Evolutionary conservation across 2,888 invertebrate species (phyloP), one percentile per base, ranked within the genome.

Genomic region (Lepetodrilus schrolli): DNA sequence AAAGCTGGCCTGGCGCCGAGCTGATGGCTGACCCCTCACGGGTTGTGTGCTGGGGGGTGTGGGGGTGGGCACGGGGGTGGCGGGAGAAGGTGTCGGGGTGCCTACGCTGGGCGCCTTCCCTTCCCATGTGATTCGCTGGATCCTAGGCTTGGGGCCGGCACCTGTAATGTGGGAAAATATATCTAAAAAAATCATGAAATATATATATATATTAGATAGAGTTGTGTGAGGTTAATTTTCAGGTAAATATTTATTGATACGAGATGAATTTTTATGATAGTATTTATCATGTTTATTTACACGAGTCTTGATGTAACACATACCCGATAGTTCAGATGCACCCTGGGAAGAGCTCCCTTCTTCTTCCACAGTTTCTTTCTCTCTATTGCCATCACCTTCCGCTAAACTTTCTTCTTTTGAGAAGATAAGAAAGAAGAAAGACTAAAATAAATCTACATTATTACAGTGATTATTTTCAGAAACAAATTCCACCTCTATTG

Each of bases 81-180:
- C n/a, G 5, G 66, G 7, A 5, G 43, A 26, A 3, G 72, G 72
- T 10, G 73, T 50, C 5, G 78, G 47, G 8, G 74, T 23, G 17
- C 34, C 73, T n/a, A n/a, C n/a, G 13, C 71, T 37, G 13, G 65
- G 47, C 13, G 74, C 72, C 34, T 74, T 66, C 13, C 74, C 70
- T 17, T 83, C 82, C 86, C 86, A 86, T 8, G 84, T 80, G 17
- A 86, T 86, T 30, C 82, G 83, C 74, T 86, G 84, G 30, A 86
- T 85, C 77, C 82, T 83, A 3, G 86, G 84, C 69, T 83, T 84
- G 43, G 72, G 81, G 17, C 58, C 58, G 80, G 38, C 36, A n/a
- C n/a, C n/a, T n/a, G n/a, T n/a, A n/a, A n/a, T n/a, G n/a, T n/a
- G n/a, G n/a, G n/a, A n/a, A n/a, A n/a, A n/a, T n/a, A n/a, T n/a